Evolutionary conservation across 1,140 invertebrate species (phyloP).

Genomic region (Bombus consobrinus): DNA sequence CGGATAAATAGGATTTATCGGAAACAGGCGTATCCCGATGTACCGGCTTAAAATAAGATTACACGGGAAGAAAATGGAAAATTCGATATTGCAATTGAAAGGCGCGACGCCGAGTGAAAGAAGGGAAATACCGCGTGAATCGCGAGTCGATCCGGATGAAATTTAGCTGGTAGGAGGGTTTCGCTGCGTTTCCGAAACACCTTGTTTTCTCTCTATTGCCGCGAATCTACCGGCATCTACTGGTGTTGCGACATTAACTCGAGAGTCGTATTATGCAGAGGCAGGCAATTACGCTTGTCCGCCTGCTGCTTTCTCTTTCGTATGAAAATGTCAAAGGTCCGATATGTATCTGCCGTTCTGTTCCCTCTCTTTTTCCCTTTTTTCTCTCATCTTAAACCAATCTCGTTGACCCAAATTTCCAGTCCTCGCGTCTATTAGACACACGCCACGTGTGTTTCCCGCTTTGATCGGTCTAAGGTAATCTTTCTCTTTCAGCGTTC

Average conservation of each 20-base stretch:
- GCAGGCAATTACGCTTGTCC: constrained; percentile 72
- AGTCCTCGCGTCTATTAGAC: neutral
- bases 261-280: constrained; percentile 55
- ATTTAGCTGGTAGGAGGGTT: neutral
- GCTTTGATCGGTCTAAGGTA: neutral
- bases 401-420: constrained; percentile 22
- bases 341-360: constrained; percentile 50
- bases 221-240: constrained; percentile 5
- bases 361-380: neutral
- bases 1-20: constrained; percentile 14
- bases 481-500: neutral
- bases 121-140: neutral
- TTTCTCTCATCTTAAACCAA: neutral
- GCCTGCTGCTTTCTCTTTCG: constrained; percentile 75
- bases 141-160: neutral
- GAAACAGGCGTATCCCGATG: neutral
- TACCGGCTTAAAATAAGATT: constrained; percentile 2
- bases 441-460: neutral
- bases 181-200: neutral
- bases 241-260: constrained; percentile 24
- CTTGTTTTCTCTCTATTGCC: neutral
- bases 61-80: neutral
- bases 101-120: neutral
- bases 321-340: constrained; percentile 78
- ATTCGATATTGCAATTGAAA: constrained; percentile 21